Evolutionary conservation across 2,797 vertebrate genomes (phyloP).

Genomic region (Rachycentron canadum): DNA sequence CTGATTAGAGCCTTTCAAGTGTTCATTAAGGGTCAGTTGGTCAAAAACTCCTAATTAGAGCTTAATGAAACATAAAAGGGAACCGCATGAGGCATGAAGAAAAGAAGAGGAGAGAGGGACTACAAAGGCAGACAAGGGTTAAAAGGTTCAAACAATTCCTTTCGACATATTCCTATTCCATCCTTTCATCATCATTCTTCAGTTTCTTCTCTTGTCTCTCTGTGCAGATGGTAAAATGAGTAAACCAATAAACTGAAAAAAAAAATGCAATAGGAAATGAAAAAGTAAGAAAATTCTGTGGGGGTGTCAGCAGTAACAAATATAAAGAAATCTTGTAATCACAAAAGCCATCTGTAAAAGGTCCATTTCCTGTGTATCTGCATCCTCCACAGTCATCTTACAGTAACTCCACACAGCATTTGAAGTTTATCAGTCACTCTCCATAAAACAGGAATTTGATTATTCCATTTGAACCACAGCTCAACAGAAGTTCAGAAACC

Average conservation of each 20-base stretch:
- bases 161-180: slow-evolving; percentile 16
- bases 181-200: slow-evolving; percentile 26
- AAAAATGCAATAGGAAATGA: slow-evolving; percentile 20
- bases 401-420: slow-evolving; percentile 12
- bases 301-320: slow-evolving; percentile 26
- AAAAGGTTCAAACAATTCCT: slow-evolving; percentile 27
- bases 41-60: slow-evolving; percentile 68
- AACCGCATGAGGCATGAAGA: slow-evolving; percentile 3
- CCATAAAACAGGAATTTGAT: slow-evolving; percentile 22
- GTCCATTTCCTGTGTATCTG: slow-evolving; percentile 19
- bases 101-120: slow-evolving; percentile 10
- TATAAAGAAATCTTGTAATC: slow-evolving; percentile 37
- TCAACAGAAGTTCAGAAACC: slow-evolving; percentile 76
- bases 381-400: slow-evolving; percentile 16
- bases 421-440: slow-evolving; percentile 19
- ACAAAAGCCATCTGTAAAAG: slow-evolving; percentile 32
- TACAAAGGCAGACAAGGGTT: slow-evolving; percentile 26
- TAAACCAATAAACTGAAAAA: neutral
- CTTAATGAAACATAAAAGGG: slow-evolving; percentile 71
- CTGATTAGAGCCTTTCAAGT: slow-evolving; percentile 68
- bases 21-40: slow-evolving; percentile 64
- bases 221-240: slow-evolving; percentile 5
- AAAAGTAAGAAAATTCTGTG: slow-evolving; percentile 11
- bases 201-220: neutral
- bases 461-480: slow-evolving; percentile 30